Evolutionary conservation across 2,797 vertebrate species (phyloP), one percentile per base, ranked within the genome.

Genomic region (Moxostoma hubbsi): DNA sequence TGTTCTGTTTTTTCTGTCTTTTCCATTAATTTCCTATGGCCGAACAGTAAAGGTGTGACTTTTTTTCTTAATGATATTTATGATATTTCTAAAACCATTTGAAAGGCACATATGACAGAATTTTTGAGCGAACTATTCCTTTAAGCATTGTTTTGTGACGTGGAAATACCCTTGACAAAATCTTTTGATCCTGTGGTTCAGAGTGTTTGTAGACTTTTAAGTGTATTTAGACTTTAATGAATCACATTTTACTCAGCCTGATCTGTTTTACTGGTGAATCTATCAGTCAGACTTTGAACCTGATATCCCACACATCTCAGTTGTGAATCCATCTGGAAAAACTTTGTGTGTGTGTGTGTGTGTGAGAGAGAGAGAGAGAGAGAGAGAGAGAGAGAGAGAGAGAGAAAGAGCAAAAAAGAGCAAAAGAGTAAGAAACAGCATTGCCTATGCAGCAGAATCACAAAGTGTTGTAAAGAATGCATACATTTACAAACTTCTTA

Each of bases 211-310:
- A 69, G 55, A 12, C 65, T 70, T 77, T 54, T 18, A 49, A 77
- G 66, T n/a, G 58, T 53, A 7, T 50, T 54, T 13, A 63, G 70
- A 69, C 65, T 77, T 77, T 68, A 67, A 72, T 72, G 58, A 59
- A 72, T 70, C 47, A 59, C 55, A 68, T 75, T 36, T 36, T 36
- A 36, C 36, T 36, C 36, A 36, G 36, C 36, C 2, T 4, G 36
- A 36, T 36, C 36, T 11, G 16, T 43, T 71, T 36, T 63, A 82
- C 74, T 53, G 59, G 45, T 16, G 62, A 75, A 68, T 82, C 72
- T 83, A 79, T 81, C 79, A 61, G 72, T 66, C 79, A 64, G 80
- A 66, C 75, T 65, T 55, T 43, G 45, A 81, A 70, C 71, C 75
- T 69, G 49, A 64, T 57, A 85, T 58, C 79, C 68, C 63, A 73